These are phyloP conservation scores for Archivesica marissinica DNA, from an alignment of 1,140 invertebrate species.

Conservation along the genomic window DNA sequence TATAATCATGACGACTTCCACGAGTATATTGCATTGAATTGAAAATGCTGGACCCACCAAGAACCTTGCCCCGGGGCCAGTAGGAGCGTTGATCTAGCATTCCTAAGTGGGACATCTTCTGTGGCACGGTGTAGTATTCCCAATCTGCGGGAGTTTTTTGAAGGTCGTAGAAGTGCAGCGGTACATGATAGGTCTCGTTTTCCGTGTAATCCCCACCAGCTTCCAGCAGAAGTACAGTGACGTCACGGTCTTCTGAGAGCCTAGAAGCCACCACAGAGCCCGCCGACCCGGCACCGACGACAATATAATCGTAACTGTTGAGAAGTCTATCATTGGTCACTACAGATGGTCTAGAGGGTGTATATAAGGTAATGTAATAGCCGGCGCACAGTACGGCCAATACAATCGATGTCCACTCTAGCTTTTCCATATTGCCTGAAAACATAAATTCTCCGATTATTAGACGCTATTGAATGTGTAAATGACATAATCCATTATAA, in stretches of 20 bases:
- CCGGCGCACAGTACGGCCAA: not conserved
- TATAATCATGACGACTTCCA: constrained; percentile 96
- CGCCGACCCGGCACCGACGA: constrained; percentile 84
- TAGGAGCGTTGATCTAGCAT: constrained; percentile 89
- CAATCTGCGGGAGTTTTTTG: constrained; percentile 88
- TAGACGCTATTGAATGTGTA: no score
- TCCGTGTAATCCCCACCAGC: constrained; percentile 96
- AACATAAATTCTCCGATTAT: no score
- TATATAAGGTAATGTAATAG: not conserved
- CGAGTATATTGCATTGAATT: constrained; percentile 98
- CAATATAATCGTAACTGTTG: constrained; percentile 47
- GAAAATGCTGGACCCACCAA: constrained; percentile 93
- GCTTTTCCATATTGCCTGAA: no score
- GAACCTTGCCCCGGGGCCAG: constrained; percentile 71
- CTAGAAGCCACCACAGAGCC: no score
- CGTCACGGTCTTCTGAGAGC: constrained; percentile 88
- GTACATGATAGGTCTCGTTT: constrained; percentile 88
- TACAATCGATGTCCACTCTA: no score
- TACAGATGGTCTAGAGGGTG: constrained; percentile 78
- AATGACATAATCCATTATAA: no score
- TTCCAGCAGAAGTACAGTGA: constrained; percentile 93
- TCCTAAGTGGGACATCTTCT: constrained; percentile 86
- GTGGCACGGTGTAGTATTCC: constrained; percentile 96
- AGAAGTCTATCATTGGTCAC: constrained; percentile 90
- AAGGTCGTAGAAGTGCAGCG: constrained; percentile 51